Conservation (phyloP, 2,113 vertebrate genomes). For the Myotis davidii region DNA sequence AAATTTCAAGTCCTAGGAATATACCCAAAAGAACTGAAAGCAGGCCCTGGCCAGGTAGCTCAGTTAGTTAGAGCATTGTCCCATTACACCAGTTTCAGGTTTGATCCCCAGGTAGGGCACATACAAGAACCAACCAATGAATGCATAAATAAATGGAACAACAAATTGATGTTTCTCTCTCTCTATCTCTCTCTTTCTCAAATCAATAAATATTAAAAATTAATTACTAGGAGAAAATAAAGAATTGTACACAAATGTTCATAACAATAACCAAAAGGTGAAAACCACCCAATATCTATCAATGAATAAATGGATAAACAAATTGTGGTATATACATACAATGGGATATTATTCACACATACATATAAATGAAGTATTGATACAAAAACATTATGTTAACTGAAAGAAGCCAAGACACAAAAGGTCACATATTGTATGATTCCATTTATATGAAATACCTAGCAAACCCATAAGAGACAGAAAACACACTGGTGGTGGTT, state of each 20-base stretch:
- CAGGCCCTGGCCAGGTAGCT: background rate
- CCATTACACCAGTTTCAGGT: background rate
- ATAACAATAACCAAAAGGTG: background rate
- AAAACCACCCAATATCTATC: background rate
- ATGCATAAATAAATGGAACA: background rate
- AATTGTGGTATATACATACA: background rate
- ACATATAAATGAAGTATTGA: background rate
- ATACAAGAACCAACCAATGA: background rate
- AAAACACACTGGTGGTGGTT: background rate
- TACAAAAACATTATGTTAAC: conserved; percentile 16
- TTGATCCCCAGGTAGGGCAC: background rate
- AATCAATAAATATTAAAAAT: background rate
- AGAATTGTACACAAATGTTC: background rate
- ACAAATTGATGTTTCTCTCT: background rate
- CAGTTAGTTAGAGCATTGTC: background rate
- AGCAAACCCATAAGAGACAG: background rate
- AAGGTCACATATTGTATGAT: background rate
- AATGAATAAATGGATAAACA: background rate
- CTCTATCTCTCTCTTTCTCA: background rate
- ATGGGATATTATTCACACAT: background rate
- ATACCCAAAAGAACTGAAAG: conserved; percentile 10
- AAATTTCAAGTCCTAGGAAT: conserved; percentile 11
- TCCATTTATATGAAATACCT: conserved; percentile 1
- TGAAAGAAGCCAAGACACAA: conserved; percentile 40
- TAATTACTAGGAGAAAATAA: background rate